A percentile compares a stretch with the other conserved stretches of the same genome.
Conservation (phyloP, 1,140 invertebrate genomes). For the Spodoptera litura region DNA sequence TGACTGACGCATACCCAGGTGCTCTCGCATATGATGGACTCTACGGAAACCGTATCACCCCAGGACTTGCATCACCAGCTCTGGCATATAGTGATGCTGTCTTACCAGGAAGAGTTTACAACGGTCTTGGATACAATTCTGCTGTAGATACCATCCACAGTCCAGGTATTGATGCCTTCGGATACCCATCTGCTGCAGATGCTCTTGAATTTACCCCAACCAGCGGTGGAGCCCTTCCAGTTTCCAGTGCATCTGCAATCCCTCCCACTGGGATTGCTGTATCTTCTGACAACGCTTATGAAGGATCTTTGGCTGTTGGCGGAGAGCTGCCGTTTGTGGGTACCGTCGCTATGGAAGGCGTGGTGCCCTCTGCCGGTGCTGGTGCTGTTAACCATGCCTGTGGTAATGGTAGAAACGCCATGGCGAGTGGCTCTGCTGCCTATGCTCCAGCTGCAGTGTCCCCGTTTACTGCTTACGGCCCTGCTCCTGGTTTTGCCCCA, state of each 20-base stretch:
- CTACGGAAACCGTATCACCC: neutral
- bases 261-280: conserved; percentile 57
- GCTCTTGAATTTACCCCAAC: neutral
- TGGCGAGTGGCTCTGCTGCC: conserved; percentile 49
- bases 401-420: conserved; percentile 52
- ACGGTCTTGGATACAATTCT: neutral
- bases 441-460: too few relatives aligned
- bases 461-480: too few relatives aligned
- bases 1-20: neutral
- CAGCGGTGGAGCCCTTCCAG: conserved; percentile 39
- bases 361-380: conserved; percentile 57
- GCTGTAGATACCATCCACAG: neutral
- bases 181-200: neutral
- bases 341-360: conserved; percentile 61
- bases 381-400: conserved; percentile 60
- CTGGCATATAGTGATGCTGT: neutral
- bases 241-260: conserved; percentile 54
- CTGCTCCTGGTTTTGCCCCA: too few relatives aligned
- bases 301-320: conserved; percentile 57
- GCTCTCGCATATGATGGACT: neutral
- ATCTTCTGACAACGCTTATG: conserved; percentile 57
- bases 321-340: conserved; percentile 50
- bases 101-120: neutral
- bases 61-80: neutral
- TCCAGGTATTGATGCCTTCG: neutral